A percentile compares a stretch with the other conserved stretches of the same genome.
Evolutionary conservation across 2,797 vertebrate species (phyloP).

Genomic region (Alfaro cultratus): DNA sequence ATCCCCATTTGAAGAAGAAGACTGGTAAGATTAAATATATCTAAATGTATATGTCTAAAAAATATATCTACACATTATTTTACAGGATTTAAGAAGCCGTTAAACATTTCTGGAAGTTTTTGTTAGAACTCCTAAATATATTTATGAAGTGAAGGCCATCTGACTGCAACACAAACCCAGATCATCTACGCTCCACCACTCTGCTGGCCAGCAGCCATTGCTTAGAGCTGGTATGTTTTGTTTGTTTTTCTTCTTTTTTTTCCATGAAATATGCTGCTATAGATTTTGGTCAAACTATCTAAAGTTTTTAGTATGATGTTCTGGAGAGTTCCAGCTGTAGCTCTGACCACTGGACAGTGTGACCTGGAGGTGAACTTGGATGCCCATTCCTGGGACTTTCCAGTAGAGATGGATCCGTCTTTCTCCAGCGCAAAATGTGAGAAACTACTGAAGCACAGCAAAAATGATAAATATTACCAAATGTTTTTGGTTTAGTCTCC

Average conservation of each 20-base stretch:
- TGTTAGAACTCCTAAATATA: not conserved
- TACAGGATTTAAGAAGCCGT: not conserved
- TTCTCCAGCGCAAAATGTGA: not conserved
- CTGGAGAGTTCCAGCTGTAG: not conserved
- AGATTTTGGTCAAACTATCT: not conserved
- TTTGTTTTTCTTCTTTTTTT: not conserved
- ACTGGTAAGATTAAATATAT: not conserved
- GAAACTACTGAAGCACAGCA: not conserved
- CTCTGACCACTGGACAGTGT: not conserved
- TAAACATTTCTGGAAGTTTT: not conserved
- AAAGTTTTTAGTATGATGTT: not conserved
- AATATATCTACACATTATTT: not conserved
- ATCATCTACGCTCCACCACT: not conserved
- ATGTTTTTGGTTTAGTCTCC: too few species aligned
- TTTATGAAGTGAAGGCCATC: not conserved
- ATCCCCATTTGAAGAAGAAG: not conserved
- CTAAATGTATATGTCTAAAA: not conserved
- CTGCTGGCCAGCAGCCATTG: not conserved
- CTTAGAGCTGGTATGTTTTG: not conserved
- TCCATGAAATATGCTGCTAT: not conserved
- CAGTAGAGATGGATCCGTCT: not conserved
- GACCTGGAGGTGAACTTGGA: not conserved
- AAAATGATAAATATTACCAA: too few species aligned
- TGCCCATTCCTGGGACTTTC: not conserved
- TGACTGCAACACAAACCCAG: not conserved